phyloP scores from a whole-genome alignment of 2,113 vertebrate genomes.

The Astur gentilis region DNA sequence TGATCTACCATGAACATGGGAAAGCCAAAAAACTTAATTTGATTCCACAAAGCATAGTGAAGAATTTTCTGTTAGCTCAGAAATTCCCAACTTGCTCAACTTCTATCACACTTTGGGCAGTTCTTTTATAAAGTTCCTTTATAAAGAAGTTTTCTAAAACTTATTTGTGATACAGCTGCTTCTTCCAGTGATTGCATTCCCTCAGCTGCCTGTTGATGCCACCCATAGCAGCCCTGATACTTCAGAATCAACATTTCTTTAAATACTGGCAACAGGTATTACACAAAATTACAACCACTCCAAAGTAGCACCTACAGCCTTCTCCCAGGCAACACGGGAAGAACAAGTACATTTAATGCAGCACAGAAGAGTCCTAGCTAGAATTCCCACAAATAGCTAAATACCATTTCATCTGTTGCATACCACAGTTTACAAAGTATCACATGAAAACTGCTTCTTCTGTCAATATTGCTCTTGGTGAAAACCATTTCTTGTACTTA shows the following conservation, averaged over 20 bases:
- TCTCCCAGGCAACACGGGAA: not conserved
- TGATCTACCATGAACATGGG: rapidly evolving
- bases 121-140: not conserved
- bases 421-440: rapidly evolving
- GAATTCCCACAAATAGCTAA: rapidly evolving
- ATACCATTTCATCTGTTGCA: rapidly evolving
- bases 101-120: not conserved
- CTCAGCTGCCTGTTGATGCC: not conserved
- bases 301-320: not conserved
- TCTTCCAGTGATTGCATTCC: not conserved
- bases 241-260: not conserved
- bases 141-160: not conserved
- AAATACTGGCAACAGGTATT: rapidly evolving
- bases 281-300: not conserved
- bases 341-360: rapidly evolving
- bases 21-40: rapidly evolving
- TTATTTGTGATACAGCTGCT: not conserved
- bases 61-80: not conserved
- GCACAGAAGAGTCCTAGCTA: not conserved
- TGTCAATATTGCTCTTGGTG: not conserved
- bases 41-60: not conserved
- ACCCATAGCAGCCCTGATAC: not conserved
- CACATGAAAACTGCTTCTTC: not conserved
- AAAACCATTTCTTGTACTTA: rapidly evolving
- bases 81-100: not conserved